A percentile compares a stretch with the other conserved stretches of the same genome.
phyloP scores from a whole-genome alignment of 2,888 invertebrate species.

The Athetis lepigone region DNA sequence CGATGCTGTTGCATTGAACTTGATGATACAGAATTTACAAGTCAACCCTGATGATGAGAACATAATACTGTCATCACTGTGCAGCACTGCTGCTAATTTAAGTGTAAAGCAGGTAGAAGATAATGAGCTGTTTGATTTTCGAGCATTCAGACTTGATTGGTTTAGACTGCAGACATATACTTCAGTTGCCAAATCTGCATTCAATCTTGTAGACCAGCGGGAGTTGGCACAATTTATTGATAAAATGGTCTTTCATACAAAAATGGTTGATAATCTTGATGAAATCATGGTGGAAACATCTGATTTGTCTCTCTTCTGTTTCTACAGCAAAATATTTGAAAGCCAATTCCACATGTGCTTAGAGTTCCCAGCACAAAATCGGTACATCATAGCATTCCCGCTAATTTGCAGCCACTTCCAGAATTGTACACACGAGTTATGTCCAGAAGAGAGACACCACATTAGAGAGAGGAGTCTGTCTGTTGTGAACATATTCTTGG shows the following conservation, averaged over 20 bases:
- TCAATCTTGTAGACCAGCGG: constrained; percentile 95
- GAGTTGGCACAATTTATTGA: constrained; percentile 98
- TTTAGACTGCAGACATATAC: constrained; percentile 98
- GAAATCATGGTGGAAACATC: constrained; percentile 99
- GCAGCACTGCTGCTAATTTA: constrained; percentile 95
- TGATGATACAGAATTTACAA: constrained; percentile 95
- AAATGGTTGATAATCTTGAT: constrained; percentile 99
- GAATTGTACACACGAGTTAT: constrained; percentile 99
- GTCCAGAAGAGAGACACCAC: constrained; percentile 99
- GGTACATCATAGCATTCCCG: constrained; percentile 99
- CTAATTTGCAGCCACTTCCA: constrained; percentile 99
- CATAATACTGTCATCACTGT: constrained; percentile 97
- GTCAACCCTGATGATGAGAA: constrained; percentile 98
- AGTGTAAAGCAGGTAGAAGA: constrained; percentile 99
- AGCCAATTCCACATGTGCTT: constrained; percentile 99
- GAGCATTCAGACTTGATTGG: constrained; percentile 99
- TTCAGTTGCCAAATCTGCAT: constrained; percentile 95
- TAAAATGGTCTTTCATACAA: constrained; percentile 98
- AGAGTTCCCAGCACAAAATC: constrained; percentile 99
- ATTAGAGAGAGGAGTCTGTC: constrained; percentile 98
- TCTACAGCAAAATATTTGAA: constrained; percentile 99
- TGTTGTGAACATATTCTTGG: constrained; percentile 98
- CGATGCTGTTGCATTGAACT: constrained; percentile 97
- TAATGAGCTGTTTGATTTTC: constrained; percentile 98
- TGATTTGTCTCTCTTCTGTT: constrained; percentile 99